phyloP scores from a whole-genome alignment of 2,113 vertebrate species.

The Orycteropus afer region DNA sequence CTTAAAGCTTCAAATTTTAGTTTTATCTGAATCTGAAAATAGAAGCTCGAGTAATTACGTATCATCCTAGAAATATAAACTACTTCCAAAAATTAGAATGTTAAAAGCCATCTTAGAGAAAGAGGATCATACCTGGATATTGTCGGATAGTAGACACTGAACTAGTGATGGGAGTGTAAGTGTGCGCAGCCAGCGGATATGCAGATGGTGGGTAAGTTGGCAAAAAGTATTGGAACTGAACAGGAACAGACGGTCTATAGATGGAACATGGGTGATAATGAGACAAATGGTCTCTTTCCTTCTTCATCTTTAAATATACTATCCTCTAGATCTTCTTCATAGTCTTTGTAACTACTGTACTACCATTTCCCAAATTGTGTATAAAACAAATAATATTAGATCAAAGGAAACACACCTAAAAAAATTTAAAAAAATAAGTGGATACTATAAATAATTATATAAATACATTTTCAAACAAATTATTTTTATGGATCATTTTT shows the following conservation, averaged over 20 bases:
- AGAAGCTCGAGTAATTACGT: background rate
- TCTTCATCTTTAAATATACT: background rate
- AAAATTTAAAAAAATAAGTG: background rate
- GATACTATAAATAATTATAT: background rate
- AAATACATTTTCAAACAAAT: background rate
- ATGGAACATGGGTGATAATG: conserved; percentile 56
- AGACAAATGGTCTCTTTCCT: conserved; percentile 13
- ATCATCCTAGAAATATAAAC: background rate
- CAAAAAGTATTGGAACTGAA: conserved; percentile 98
- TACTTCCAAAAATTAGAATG: conserved; percentile 13
- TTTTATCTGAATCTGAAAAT: background rate
- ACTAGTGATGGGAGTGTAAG: conserved; percentile 98
- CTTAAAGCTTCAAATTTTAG: background rate
- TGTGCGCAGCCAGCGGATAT: conserved; percentile 94
- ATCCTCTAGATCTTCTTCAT: background rate
- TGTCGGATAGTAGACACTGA: conserved; percentile 97
- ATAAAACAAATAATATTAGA: background rate
- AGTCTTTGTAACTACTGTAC: background rate
- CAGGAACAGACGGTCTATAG: conserved; percentile 93
- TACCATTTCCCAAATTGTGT: background rate
- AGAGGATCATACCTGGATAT: conserved; percentile 92
- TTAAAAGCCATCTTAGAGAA: conserved; percentile 1
- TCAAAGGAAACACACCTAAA: conserved; percentile 9
- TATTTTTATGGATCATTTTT: background rate
- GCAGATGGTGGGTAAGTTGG: conserved; percentile 94